These are phyloP conservation scores for Helicoverpa assulta DNA, from an alignment of 2,888 invertebrate genomes.

Conservation along the genomic window DNA sequence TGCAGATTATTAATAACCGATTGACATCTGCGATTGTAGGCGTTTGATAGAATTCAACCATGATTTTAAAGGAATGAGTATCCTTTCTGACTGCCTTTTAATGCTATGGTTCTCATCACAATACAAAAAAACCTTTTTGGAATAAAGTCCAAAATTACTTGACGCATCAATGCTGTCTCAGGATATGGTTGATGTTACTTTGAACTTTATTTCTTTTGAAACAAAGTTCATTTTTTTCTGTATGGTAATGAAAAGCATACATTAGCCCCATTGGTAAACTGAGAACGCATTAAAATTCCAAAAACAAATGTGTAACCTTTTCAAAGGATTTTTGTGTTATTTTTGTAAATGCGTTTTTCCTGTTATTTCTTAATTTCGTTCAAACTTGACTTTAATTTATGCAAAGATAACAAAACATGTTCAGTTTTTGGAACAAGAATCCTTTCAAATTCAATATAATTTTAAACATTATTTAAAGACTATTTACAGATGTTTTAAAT, in stretches of 20 bases:
- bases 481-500: conserved; percentile 23
- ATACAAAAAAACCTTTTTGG: not conserved
- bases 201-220: not conserved
- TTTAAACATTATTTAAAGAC: conserved; percentile 4
- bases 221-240: too few species aligned
- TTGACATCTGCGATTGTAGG: not conserved
- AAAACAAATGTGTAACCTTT: conserved; percentile 21
- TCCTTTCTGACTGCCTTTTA: not conserved
- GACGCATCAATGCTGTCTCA: not conserved
- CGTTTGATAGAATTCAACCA: not conserved
- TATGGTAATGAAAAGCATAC: too few species aligned
- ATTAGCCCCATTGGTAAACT: too few species aligned
- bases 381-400: conserved; percentile 20
- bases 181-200: not conserved
- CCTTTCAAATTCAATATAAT: conserved; percentile 36
- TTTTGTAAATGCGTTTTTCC: conserved; percentile 1
- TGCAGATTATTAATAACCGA: too few species aligned
- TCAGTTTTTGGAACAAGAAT: conserved; percentile 32
- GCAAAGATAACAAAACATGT: conserved; percentile 27
- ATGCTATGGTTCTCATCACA: not conserved
- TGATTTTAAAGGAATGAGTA: not conserved
- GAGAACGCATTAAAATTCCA: not conserved
- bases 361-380: conserved; percentile 1
- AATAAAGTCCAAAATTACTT: not conserved
- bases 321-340: conserved; percentile 40